Conservation (phyloP, 2,113 vertebrate species). For the Ifrita kowaldi region DNA sequence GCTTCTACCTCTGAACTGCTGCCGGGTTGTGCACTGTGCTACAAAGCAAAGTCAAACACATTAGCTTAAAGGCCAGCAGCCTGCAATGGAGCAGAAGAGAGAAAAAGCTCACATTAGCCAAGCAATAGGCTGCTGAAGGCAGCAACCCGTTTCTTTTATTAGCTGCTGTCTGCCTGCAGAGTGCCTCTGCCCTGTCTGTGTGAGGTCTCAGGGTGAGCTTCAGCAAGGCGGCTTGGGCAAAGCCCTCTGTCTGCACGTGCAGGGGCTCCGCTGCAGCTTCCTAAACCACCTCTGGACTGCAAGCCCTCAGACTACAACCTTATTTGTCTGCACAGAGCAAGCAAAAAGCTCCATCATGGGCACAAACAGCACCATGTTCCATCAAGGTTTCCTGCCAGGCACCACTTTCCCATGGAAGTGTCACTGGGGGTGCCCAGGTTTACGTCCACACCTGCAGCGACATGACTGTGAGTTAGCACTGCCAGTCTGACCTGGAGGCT, state of each 20-base stretch:
- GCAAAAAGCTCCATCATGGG: neutral
- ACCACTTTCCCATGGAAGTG: neutral
- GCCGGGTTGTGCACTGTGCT: rapidly evolving
- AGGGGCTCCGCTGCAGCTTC: neutral
- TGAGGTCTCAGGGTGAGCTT: neutral
- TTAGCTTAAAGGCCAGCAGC: neutral
- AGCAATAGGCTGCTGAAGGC: neutral
- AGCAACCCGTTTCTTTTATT: neutral
- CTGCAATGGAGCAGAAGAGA: neutral
- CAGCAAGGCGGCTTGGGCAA: neutral
- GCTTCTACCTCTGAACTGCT: neutral
- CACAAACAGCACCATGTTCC: neutral
- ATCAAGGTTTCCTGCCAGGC: neutral
- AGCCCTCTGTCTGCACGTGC: neutral
- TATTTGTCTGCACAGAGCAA: neutral
- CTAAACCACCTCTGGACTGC: neutral
- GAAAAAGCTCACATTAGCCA: neutral
- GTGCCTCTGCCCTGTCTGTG: neutral
- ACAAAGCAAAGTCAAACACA: neutral
- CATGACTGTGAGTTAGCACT: neutral
- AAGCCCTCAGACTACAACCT: neutral
- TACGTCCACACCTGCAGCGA: neutral
- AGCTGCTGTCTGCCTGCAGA: neutral
- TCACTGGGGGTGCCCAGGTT: neutral
- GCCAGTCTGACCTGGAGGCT: neutral